Conservation (phyloP, 2,888 invertebrate species). For the Litoditis marina region DNA sequence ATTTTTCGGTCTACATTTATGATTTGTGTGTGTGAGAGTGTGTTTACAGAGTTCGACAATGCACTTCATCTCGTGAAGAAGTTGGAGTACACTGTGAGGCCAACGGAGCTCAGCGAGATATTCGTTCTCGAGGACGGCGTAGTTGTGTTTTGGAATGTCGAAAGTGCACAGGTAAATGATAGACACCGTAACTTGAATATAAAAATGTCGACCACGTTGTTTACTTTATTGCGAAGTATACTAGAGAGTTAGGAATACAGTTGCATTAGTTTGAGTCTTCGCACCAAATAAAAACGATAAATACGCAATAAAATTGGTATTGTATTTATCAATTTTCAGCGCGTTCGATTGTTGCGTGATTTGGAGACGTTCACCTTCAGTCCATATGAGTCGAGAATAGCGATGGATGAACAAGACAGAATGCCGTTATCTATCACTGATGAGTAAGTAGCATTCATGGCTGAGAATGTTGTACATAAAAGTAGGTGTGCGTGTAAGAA, state of each 20-base stretch:
- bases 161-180: constrained; percentile 21
- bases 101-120: constrained; percentile 41
- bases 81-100: constrained; percentile 45
- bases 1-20: no score
- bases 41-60: constrained; percentile 53
- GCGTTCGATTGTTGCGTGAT: constrained; percentile 37
- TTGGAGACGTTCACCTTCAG: constrained; percentile 29
- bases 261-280: no score
- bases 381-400: constrained; percentile 33
- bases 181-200: no score
- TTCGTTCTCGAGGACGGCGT: constrained; percentile 56
- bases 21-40: no score
- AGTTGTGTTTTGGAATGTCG: constrained; percentile 56
- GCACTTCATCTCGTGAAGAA: constrained; percentile 47
- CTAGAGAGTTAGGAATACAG: no score
- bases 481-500: no score
- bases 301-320: not conserved
- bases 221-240: no score
- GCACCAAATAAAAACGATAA: no score
- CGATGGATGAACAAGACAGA: constrained; percentile 35
- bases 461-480: no score
- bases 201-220: no score
- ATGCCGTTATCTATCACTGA: constrained; percentile 34
- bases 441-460: constrained; percentile 17
- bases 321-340: constrained; percentile 18